These are phyloP conservation scores for Sylvilagus floridanus DNA, from an alignment of 2,797 vertebrate species.

Conservation along the genomic window DNA sequence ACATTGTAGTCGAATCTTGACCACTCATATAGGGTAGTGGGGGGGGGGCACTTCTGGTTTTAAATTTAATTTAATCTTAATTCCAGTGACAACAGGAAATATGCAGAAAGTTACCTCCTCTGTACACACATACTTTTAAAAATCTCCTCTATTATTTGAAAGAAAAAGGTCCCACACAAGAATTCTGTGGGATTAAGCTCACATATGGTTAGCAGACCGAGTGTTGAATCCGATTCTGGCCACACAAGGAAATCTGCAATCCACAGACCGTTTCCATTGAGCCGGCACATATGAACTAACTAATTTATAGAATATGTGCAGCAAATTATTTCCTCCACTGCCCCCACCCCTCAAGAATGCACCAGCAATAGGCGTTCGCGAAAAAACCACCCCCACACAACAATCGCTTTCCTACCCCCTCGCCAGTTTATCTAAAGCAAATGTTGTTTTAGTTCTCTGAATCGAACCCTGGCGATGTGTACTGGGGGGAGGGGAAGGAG, in stretches of 20 bases:
- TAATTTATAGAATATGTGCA: conserved; percentile 80
- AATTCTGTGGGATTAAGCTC: conserved; percentile 46
- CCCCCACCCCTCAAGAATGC: conserved; percentile 67
- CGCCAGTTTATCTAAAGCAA: neutral
- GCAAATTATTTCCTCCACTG: conserved; percentile 76
- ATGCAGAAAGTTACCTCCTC: conserved; percentile 29
- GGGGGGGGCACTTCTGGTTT: conserved; percentile 17
- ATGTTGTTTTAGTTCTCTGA: conserved; percentile 58
- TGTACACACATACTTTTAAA: neutral
- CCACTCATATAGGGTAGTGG: neutral
- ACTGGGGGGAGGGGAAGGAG: neutral
- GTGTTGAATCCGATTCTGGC: conserved; percentile 59
- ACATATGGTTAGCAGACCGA: conserved; percentile 81
- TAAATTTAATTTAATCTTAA: conserved; percentile 60
- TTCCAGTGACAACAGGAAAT: conserved; percentile 41
- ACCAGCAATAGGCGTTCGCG: conserved; percentile 18
- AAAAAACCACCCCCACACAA: conserved; percentile 12
- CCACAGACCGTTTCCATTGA: conserved; percentile 76
- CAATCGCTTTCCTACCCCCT: conserved; percentile 4
- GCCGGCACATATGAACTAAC: conserved; percentile 70
- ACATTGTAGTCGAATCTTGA: conserved; percentile 29
- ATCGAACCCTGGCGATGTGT: conserved; percentile 17
- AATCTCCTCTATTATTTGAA: conserved; percentile 39
- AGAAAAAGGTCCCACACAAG: conserved; percentile 29
- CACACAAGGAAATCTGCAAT: conserved; percentile 71